Base-by-base conservation (phyloP, 2,113 vertebrate genomes). In the Heterochromis multidens region DNA sequence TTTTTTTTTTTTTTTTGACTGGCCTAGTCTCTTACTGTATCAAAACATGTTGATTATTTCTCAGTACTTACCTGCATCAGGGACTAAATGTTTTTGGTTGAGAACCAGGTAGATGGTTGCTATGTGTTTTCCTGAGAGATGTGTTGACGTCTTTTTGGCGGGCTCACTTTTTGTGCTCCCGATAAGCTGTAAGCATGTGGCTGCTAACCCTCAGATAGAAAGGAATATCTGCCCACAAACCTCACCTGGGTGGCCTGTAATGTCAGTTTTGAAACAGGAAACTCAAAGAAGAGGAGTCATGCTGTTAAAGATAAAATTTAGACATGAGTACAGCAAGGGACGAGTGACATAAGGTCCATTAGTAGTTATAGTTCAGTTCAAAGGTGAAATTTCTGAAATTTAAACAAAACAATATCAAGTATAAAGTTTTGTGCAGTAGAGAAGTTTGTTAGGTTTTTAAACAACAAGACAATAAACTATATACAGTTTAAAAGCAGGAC, bases 201-300 rank as follows among this genome's bases (percentile, higher is more conserved):
- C 17, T 74, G 46, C 27, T 31, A n/a, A 54, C 17, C 17, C 17
- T 52, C 46, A 33, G 23, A 49, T 17, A 19, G 43, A 31, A 52
- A 1, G 67, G 1, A 54, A 54, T 33, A 74, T 21, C 19, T 70
- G 3, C 40, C 65, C 11, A 43, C 65, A 70, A 70, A 70, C 37
- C 37, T 67, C 37, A 67, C 63, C 37, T 67, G 23, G 13, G 13
- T 67, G 14, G 37, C 63, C 63, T 43, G 0, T 25, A 67, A 67
- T 46, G 25, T 67, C 63, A 17, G n/a, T 6, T 13, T 43, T 10
- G 37, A 1, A 43, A 43, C 35, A 3, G 37, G 63, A 67, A 43
- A 19, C 0, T 19, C n/a, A 70, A 49, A 46, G 7, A 70, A 70
- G 63, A 43, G 40, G 5, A 29, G 9, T 70, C 5, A 0, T 49